Percentiles rank a stretch among this genome's conserved stretches.
These are phyloP conservation scores for Calvadosia cruxmelitensis DNA, from an alignment of 30 jellyfish, hydroid and myxozoan species.

Conservation along the genomic window DNA sequence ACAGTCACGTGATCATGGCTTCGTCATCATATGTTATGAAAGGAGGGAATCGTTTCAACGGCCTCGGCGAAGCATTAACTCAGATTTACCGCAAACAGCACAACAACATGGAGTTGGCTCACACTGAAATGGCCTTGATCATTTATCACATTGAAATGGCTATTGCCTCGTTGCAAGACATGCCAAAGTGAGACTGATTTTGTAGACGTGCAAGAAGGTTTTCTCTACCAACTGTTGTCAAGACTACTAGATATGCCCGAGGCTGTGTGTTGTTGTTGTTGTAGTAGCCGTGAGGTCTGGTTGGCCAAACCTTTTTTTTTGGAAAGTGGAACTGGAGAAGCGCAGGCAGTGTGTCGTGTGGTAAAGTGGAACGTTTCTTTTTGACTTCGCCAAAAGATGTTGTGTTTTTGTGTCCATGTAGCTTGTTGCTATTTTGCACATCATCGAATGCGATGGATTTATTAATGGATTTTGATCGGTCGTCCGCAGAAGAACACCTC, in stretches of 20 bases:
- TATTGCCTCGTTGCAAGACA: conserved; percentile 28
- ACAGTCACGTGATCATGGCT: conserved; percentile 66
- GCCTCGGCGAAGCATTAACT: conserved; percentile 57
- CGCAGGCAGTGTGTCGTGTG: no score
- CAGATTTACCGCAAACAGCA: conserved; percentile 24
- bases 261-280: not conserved
- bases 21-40: conserved; percentile 23
- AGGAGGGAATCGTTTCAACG: conserved; percentile 50
- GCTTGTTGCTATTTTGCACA: no score
- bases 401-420: no score
- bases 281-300: not conserved
- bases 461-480: no score
- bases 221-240: no score
- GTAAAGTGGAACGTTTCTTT: no score
- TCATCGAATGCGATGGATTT: no score
- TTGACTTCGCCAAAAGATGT: no score
- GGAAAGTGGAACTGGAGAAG: no score
- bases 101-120: conserved; percentile 71
- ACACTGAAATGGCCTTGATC: conserved; percentile 33
- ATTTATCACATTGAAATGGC: conserved; percentile 37
- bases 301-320: not conserved
- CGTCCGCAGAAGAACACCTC: no score
- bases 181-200: not conserved
- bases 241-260: no score
- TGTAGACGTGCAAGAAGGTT: no score